Evolutionary conservation across 92 coral and sea anemone genomes (phyloP), one percentile per base, ranked within the genome.

Genomic region (Phymanthus crucifer): DNA sequence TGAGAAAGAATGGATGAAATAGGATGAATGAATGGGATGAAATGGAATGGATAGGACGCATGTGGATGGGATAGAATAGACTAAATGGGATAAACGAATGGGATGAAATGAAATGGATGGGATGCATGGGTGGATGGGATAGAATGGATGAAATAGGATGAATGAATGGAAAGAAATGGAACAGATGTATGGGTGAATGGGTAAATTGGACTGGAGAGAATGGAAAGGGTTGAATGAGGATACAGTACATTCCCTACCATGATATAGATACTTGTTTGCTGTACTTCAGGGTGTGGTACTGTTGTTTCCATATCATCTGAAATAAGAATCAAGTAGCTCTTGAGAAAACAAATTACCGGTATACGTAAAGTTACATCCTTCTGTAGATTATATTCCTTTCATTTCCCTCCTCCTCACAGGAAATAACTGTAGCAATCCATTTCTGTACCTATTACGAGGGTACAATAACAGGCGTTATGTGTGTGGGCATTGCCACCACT

Each of bases 221-320:
- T 40, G 58, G 34, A 10, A n/a, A 29, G 47, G n/a, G n/a, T n/a
- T n/a, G n/a, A n/a, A n/a, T 7, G 34, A 45, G 6, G 6, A 43
- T 43, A 43, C 50, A 45, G 16, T 9, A 57, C 32, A 27, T 26
- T 21, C 37, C 91, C 71, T 75, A 93, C 97, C 94, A 90, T 78
- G 17, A 86, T 75, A 21, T 84, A 78, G 61, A 78, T 73, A 47
- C 91, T 90, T 21, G 86, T 43, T 43, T 85, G 85, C 58, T 90
- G 94, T 34, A 93, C 87, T 77, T 93, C 90, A 50, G 71, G 86
- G 72, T 90, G 90, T n/a, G 80, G 64, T 23, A 50, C 38, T 70
- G 83, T 52, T 21, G 72, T 43, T 18, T 89, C 90, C 82, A 66
- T 52, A 33, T 66, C 40, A 79, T 67, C 94, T 89, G 61, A 6